Base-by-base conservation (phyloP, 64 coral and sea anemone species). In the Astreopora myriophthalma region DNA sequence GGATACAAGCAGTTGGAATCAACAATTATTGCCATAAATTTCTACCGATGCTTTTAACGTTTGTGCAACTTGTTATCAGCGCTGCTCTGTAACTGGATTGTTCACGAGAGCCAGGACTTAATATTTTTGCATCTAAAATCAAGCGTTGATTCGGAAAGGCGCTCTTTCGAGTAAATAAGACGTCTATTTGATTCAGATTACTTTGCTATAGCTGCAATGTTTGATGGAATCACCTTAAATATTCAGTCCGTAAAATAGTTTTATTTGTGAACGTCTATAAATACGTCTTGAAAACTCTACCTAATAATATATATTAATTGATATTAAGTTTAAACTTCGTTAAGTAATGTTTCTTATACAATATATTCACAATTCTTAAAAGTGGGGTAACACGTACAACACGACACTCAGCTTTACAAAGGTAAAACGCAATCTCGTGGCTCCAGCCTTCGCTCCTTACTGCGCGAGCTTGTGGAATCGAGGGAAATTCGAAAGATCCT, bases 241-340 rank as follows among this genome's bases (percentile, higher is more conserved):
- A 55, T 0, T 55, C 12, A 55, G 17, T 83, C 32, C 48, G 32
- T 38, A 63, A 83, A 83, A 83, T 83, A 83, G 79, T 83, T 64
- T 82, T 83, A 83, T 64, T 83, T 37, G 22, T 7, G 48, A 60
- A 26, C 22, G 55, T 83, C 32, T 64, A 57, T 65, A 23, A 65
- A 14, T 83, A 83, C 52, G 61, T 64, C 22, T n/a, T 19, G 79
- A 38, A 83, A 83, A 80, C 16, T 28, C 39, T 76, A 34, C 79
- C 58, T 35, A 64, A 12, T 13, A 38, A 83, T 80, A 80, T 55
- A 55, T 64, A 83, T 83, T 83, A 64, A 37, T 64, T 22, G 3
- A 58, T 61, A 61, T 34, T 35, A 38, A 3, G 0, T 35, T 58
- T 29, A 55, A 42, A 78, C 40, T 49, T 60, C 19, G 62, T 6